These are phyloP conservation scores for Hemistola chrysoprasaria DNA, from an alignment of 2,888 invertebrate species.

Conservation along the genomic window DNA sequence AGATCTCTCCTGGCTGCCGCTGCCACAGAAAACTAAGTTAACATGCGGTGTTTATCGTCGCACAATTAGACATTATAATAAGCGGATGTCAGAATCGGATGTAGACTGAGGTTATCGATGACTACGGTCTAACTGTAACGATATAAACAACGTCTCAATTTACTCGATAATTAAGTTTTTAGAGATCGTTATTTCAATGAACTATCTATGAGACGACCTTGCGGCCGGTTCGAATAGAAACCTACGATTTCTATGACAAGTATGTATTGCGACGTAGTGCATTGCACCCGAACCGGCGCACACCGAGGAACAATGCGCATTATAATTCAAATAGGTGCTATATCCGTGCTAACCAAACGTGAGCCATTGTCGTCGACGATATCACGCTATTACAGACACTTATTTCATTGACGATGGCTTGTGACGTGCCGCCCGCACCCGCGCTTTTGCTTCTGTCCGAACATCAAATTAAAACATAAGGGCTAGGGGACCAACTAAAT, in stretches of 20 bases:
- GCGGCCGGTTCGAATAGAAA: constrained; percentile 53
- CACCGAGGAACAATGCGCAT: constrained; percentile 75
- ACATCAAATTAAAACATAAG: constrained; percentile 3
- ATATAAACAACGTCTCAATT: constrained; percentile 21
- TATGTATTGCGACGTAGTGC: constrained; percentile 70
- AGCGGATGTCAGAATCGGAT: constrained; percentile 16
- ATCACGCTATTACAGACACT: constrained; percentile 39
- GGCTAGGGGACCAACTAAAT: too few relatives aligned
- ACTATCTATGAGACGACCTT: constrained; percentile 48
- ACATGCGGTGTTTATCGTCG: constrained; percentile 10
- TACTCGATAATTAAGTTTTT: constrained; percentile 28
- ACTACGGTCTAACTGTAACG: constrained; percentile 13
- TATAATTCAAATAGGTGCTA: constrained; percentile 77
- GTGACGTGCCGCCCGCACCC: constrained; percentile 22
- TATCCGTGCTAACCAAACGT: constrained; percentile 75
- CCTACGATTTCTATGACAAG: constrained; percentile 74
- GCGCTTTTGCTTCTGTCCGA: too few relatives aligned
- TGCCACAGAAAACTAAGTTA: constrained; percentile 9
- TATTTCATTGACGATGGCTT: constrained; percentile 44
- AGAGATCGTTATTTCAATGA: constrained; percentile 33
- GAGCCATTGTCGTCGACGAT: constrained; percentile 51
- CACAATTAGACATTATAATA: constrained; percentile 10
- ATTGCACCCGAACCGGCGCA: constrained; percentile 70
- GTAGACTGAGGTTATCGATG: constrained; percentile 18
- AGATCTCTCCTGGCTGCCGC: constrained; percentile 8